These are phyloP conservation scores for Lasioglossum vierecki DNA, from an alignment of 2,888 invertebrate species.

Conservation along the genomic window DNA sequence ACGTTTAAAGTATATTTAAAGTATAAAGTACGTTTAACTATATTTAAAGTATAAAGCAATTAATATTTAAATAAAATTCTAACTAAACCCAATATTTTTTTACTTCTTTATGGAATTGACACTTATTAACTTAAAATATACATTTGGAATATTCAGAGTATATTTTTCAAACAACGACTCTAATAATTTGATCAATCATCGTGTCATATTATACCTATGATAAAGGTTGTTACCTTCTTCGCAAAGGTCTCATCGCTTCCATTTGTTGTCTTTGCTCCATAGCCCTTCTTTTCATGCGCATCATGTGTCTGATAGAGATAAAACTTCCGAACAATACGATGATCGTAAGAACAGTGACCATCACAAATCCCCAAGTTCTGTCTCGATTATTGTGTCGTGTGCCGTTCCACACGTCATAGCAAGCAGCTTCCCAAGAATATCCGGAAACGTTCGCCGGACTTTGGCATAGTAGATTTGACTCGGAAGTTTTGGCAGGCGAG, in stretches of 20 bases:
- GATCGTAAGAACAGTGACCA: constrained; percentile 80
- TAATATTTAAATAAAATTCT: background rate
- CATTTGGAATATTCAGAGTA: background rate
- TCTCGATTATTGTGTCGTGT: constrained; percentile 59
- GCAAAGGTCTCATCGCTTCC: constrained; percentile 84
- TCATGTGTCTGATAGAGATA: constrained; percentile 85
- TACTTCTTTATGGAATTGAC: too few relatives aligned
- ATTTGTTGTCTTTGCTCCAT: constrained; percentile 86
- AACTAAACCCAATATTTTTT: background rate
- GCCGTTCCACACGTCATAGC: constrained; percentile 86
- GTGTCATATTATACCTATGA: too few relatives aligned
- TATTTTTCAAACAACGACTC: background rate
- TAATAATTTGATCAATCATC: background rate
- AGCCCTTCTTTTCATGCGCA: constrained; percentile 85
- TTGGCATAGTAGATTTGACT: constrained; percentile 87
- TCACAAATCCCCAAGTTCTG: constrained; percentile 75
- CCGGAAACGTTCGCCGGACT: constrained; percentile 88
- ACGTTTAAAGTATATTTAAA: too few relatives aligned
- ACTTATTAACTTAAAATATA: too few relatives aligned
- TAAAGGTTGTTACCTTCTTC: constrained; percentile 81
- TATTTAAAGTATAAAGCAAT: background rate
- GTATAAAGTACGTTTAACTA: too few relatives aligned
- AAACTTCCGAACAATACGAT: constrained; percentile 85
- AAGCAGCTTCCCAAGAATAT: constrained; percentile 89
- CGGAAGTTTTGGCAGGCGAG: constrained; percentile 86